Evolutionary conservation across 1,140 invertebrate genomes (phyloP), one percentile per base, ranked within the genome.

Genomic region (Cydia amplana): DNA sequence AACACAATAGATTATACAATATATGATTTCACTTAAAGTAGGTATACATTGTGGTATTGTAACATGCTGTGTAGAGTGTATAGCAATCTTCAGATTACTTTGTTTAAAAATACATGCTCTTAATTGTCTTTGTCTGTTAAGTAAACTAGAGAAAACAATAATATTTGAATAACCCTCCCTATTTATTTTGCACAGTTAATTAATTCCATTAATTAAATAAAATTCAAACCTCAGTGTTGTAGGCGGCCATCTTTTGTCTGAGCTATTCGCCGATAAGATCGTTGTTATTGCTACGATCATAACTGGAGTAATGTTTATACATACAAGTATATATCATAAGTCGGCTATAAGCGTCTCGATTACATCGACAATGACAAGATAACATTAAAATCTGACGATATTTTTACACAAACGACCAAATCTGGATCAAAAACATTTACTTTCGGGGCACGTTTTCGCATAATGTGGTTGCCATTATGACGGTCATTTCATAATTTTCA

Each of bases 81-180:
- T 16, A 49, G 12, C 12, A 49, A 49, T 49, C 16, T 49, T 49
- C 12, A 55, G 51, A 55, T 55, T 18, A 55, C 51, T 55, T 55
- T 18, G n/a, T 18, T 18, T 18, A 7, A 18, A 55, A 20, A 5
- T 18, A 55, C 51, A 18, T 18, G n/a, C 20, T 55, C n/a, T 18
- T 55, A 18, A 55, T 55, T 55, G n/a, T 55, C 46, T 55, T 55
- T 55, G 36, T 36, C 73, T 65, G 76, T 78, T 79, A 51, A 72
- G 75, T 74, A 70, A 77, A 80, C 78, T 82, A 18, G 51, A 55
- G 51, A n/a, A 55, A 55, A 55, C 14, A 67, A 67, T 67, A 67
- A 67, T 67, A 67, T n/a, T 32, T 14, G 16, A 67, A 67, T 32
- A 67, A 67, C 64, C 25, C 64, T 67, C 23, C 25, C 25, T 67